These are phyloP conservation scores for Siniperca obscura DNA, from an alignment of 2,797 vertebrate species.

Conservation along the genomic window DNA sequence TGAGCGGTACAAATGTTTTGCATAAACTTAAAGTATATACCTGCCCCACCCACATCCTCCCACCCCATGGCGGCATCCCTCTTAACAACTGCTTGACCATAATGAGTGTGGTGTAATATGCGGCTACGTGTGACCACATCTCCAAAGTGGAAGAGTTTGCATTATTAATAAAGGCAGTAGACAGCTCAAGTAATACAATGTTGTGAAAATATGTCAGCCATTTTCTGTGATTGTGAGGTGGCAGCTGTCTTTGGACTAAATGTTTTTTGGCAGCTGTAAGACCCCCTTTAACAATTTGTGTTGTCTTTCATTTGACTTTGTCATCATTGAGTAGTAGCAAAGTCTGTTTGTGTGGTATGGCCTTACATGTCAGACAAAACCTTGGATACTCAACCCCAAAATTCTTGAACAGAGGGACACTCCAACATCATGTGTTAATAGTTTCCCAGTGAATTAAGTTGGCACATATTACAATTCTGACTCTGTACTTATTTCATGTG, in stretches of 20 bases:
- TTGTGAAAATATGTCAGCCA: background rate
- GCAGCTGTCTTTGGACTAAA: background rate
- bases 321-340: background rate
- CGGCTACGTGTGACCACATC: background rate
- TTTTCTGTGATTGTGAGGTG: background rate
- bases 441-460: background rate
- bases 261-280: too few species aligned
- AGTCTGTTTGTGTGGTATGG: background rate
- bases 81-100: background rate
- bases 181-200: background rate
- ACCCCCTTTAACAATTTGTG: background rate
- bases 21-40: background rate
- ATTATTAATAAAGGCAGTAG: background rate
- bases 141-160: background rate
- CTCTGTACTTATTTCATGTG: background rate
- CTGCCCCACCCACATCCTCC: background rate
- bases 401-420: background rate
- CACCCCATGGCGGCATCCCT: too few species aligned
- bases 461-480: background rate
- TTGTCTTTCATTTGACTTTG: background rate
- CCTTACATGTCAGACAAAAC: background rate
- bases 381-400: background rate
- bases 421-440: background rate
- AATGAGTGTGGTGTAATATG: background rate
- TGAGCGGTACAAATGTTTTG: background rate